These are phyloP conservation scores for Scomber colias DNA, from an alignment of 2,113 vertebrate genomes.

Conservation along the genomic window DNA sequence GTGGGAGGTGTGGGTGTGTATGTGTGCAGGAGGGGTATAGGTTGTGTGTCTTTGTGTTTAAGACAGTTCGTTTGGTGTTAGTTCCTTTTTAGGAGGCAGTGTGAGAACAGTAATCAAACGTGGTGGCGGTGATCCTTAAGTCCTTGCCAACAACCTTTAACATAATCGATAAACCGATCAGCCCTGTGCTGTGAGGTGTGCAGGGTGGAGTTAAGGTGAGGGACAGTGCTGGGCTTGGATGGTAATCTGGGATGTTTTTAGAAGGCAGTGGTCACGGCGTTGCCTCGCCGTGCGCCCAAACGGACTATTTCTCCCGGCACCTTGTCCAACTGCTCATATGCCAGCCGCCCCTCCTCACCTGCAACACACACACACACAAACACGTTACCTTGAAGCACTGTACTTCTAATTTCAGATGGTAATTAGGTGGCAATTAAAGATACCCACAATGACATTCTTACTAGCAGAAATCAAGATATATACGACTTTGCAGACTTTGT, in stretches of 20 bases:
- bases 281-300: slow-evolving; percentile 85
- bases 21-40: slow-evolving; percentile 38
- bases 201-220: slow-evolving; percentile 2
- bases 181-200: slow-evolving; percentile 44
- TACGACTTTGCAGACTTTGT: no score
- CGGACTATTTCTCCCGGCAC: slow-evolving; percentile 89
- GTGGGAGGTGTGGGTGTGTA: background rate
- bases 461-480: no score
- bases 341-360: slow-evolving; percentile 96
- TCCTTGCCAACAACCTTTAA: slow-evolving; percentile 3
- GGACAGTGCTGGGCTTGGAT: slow-evolving; percentile 12
- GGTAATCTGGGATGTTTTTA: slow-evolving; percentile 21
- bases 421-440: no score
- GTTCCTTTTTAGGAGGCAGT: slow-evolving; percentile 51
- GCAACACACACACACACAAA: slow-evolving; percentile 12
- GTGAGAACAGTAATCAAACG: slow-evolving; percentile 27
- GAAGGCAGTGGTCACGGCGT: slow-evolving; percentile 91
- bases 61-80: slow-evolving; percentile 54
- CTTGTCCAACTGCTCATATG: slow-evolving; percentile 93
- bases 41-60: slow-evolving; percentile 46
- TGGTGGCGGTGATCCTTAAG: slow-evolving; percentile 9
- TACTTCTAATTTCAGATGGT: background rate
- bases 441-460: no score
- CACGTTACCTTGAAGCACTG: background rate
- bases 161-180: slow-evolving; percentile 27